phyloP scores from a whole-genome alignment of 2,113 vertebrate genomes.

The Equus quagga region DNA sequence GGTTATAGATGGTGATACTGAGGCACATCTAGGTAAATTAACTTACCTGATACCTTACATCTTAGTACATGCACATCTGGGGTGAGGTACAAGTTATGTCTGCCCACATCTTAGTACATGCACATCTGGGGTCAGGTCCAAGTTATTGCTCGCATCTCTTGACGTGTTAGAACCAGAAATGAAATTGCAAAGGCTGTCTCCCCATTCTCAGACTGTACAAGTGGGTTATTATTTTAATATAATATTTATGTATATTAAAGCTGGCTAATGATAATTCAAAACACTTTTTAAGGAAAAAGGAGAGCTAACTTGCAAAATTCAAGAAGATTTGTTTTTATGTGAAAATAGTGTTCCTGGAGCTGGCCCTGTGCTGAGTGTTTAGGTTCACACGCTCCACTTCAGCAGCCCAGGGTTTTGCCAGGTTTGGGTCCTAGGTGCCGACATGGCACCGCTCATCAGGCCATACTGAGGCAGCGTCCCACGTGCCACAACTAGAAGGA shows the following conservation, averaged over 20 bases:
- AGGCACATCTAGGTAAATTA: background rate
- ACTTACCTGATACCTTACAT: background rate
- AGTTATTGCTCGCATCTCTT: background rate
- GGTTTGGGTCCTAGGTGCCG: too few species aligned
- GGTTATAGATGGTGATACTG: background rate
- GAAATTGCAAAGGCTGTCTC: background rate
- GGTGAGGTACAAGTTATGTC: background rate
- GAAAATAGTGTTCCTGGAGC: background rate
- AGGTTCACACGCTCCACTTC: too few species aligned
- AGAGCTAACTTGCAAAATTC: slow-evolving; percentile 1
- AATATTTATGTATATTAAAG: slow-evolving; percentile 11
- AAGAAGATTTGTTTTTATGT: slow-evolving; percentile 39
- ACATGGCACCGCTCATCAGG: too few species aligned
- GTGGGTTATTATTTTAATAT: slow-evolving; percentile 32
- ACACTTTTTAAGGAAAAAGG: background rate
- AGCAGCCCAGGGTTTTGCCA: too few species aligned
- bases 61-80: background rate
- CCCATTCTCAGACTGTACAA: background rate
- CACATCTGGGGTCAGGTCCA: background rate
- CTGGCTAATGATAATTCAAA: background rate
- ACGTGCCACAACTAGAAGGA: too few species aligned
- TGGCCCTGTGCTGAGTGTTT: too few species aligned
- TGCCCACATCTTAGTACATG: background rate
- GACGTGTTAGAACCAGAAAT: too few species aligned
- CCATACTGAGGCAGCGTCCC: too few species aligned